Evolutionary conservation across 2,888 invertebrate genomes (phyloP).

Genomic region (Tetranychus truncatus): DNA sequence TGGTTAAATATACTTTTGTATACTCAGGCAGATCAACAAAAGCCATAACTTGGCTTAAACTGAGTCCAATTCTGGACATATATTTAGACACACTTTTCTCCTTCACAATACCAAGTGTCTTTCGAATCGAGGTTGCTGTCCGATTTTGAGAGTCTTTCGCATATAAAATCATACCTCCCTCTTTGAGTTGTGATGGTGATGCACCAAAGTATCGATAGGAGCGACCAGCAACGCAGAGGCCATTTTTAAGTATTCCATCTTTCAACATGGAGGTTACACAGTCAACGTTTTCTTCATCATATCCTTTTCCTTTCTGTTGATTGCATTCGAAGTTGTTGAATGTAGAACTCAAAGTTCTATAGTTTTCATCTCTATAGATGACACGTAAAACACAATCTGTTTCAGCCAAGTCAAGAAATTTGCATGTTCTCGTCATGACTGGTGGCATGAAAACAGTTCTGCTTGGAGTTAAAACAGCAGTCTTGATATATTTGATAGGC

Average conservation of each 20-base stretch:
- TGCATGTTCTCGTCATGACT: not conserved
- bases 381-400: not conserved
- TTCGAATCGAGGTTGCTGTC: constrained; percentile 24
- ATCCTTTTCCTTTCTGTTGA: not conserved
- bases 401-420: not conserved
- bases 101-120: constrained; percentile 25
- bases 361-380: not conserved
- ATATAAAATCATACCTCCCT: constrained; percentile 28
- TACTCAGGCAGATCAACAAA: not conserved
- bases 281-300: not conserved
- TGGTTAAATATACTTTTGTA: not conserved
- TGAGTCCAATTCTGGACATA: constrained; percentile 33
- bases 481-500: not conserved
- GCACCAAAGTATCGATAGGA: constrained; percentile 27
- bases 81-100: constrained; percentile 30
- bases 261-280: constrained; percentile 10
- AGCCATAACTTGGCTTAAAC: constrained; percentile 30
- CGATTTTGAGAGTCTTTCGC: constrained; percentile 22
- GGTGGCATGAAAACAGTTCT: not conserved
- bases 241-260: constrained; percentile 10
- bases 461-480: not conserved
- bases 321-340: not conserved
- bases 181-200: constrained; percentile 28
- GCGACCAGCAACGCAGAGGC: constrained; percentile 24
- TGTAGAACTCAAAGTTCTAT: not conserved